Evolutionary conservation across 1,140 invertebrate genomes (phyloP).

Genomic region (Drosophila nigromelanica): DNA sequence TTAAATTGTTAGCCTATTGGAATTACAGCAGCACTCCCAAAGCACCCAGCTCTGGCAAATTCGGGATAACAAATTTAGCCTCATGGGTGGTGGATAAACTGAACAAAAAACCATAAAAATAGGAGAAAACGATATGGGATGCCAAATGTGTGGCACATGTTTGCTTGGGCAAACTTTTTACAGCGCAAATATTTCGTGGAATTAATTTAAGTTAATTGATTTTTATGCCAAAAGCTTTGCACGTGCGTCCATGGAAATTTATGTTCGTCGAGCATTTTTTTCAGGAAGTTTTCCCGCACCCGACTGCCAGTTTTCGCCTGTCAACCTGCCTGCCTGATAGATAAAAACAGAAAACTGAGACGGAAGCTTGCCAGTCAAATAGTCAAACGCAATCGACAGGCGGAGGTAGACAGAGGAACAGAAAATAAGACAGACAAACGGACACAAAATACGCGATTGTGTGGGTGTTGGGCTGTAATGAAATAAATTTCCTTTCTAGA

Average conservation of each 20-base stretch:
- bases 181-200: constrained; percentile 49
- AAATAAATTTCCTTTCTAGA: constrained; percentile 68
- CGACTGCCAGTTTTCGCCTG: neutral
- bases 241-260: constrained; percentile 49
- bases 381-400: constrained; percentile 60
- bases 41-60: constrained; percentile 56
- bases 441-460: constrained; percentile 34
- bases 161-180: constrained; percentile 39
- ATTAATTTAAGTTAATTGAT: constrained; percentile 80
- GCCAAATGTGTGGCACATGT: constrained; percentile 42
- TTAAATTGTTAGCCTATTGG: constrained; percentile 72
- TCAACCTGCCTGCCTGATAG: constrained; percentile 19
- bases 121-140: constrained; percentile 12
- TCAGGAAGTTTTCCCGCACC: constrained; percentile 8
- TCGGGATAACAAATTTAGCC: constrained; percentile 67
- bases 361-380: constrained; percentile 43
- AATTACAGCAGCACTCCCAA: constrained; percentile 55
- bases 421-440: constrained; percentile 2
- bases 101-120: neutral
- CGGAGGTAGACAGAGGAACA: constrained; percentile 14
- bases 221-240: constrained; percentile 58
- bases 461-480: constrained; percentile 65
- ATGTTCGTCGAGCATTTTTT: constrained; percentile 31
- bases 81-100: constrained; percentile 31
- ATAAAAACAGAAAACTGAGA: constrained; percentile 52